Evolutionary conservation across 2,888 invertebrate genomes (phyloP).

Genomic region (Agriotes lineatus): DNA sequence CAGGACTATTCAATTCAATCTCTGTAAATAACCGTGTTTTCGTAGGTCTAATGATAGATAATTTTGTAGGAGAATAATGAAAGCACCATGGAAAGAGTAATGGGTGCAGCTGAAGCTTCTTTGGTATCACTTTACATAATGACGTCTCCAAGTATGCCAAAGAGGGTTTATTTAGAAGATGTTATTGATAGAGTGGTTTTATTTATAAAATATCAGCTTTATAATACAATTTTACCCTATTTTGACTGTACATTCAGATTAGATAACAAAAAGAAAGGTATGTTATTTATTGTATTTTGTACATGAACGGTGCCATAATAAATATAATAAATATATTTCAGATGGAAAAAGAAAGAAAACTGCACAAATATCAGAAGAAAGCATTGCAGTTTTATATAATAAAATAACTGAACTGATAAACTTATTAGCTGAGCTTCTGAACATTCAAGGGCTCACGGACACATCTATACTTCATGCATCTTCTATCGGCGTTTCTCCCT

Average conservation of each 20-base stretch:
- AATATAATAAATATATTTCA: background rate
- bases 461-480: conserved; percentile 90
- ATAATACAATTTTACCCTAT: conserved; percentile 93
- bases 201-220: conserved; percentile 91
- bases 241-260: conserved; percentile 87
- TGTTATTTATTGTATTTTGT: background rate
- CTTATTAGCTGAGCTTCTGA: conserved; percentile 83
- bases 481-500: conserved; percentile 90
- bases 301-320: background rate
- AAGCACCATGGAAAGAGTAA: background rate
- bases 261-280: background rate
- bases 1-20: no score
- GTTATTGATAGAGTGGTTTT: conserved; percentile 92
- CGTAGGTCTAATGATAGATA: no score
- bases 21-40: no score
- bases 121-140: conserved; percentile 90
- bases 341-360: conserved; percentile 52
- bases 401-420: conserved; percentile 84
- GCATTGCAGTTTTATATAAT: conserved; percentile 80
- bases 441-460: conserved; percentile 89
- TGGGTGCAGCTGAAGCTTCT: conserved; percentile 85
- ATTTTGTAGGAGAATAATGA: background rate
- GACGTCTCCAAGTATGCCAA: conserved; percentile 93
- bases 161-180: conserved; percentile 93
- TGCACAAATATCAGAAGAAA: conserved; percentile 73